Evolutionary conservation across 1,140 invertebrate genomes (phyloP).

Genomic region (Dysdera silvatica): DNA sequence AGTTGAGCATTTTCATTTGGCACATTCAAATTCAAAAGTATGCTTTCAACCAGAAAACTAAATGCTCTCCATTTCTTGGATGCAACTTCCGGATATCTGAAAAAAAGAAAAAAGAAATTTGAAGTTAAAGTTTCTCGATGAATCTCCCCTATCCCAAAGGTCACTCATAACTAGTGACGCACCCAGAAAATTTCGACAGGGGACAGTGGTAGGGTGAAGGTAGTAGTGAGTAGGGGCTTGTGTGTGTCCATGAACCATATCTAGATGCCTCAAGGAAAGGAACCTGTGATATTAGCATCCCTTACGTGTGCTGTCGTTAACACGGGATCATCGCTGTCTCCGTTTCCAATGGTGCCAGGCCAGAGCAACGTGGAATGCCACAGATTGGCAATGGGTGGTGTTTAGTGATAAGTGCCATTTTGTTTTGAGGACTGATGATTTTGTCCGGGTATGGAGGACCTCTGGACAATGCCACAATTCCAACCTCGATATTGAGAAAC

Average conservation of each 20-base stretch:
- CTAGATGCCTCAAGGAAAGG: background rate
- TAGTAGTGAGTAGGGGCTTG: background rate
- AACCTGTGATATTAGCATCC: background rate
- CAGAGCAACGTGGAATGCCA: no score
- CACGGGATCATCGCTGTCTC: no score
- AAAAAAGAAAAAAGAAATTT: background rate
- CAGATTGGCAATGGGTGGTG: no score
- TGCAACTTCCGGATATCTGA: conserved; percentile 20
- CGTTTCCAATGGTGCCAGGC: no score
- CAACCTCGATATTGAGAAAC: no score
- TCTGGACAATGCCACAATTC: no score
- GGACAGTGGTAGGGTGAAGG: background rate
- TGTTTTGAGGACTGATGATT: no score
- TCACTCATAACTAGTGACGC: background rate
- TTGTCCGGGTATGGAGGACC: no score
- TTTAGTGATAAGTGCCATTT: no score
- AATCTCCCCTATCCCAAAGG: no score
- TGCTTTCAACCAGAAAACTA: conserved; percentile 19
- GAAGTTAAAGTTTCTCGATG: background rate
- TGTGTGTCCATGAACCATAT: background rate
- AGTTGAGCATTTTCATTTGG: no score
- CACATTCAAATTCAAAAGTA: conserved; percentile 16
- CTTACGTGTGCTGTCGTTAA: no score
- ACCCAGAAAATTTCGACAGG: background rate
- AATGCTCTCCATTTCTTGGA: conserved; percentile 17